These are phyloP conservation scores for Parnassius orleans DNA, from an alignment of 2,888 invertebrate genomes.

Conservation along the genomic window DNA sequence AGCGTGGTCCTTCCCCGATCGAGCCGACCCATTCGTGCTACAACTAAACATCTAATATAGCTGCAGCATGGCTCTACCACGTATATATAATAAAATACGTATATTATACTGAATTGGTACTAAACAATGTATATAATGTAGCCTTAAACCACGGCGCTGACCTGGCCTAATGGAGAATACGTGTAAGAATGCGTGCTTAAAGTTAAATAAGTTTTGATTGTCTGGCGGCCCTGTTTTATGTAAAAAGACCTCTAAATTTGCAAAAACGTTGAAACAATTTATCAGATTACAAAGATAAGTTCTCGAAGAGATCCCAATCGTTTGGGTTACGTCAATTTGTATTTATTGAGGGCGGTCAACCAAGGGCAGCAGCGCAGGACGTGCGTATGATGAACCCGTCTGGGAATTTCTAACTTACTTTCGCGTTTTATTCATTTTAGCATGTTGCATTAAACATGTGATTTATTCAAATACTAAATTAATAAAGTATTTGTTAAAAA, in stretches of 20 bases:
- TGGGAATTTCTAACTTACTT: constrained; percentile 13
- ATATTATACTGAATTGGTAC: no score
- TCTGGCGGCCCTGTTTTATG: constrained; percentile 5
- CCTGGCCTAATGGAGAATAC: constrained; percentile 16
- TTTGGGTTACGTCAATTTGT: constrained; percentile 22
- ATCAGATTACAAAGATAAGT: constrained; percentile 21
- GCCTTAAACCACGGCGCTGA: no score
- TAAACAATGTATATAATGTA: no score
- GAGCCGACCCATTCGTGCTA: no score
- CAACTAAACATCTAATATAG: no score
- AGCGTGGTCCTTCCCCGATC: no score
- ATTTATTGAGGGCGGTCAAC: constrained; percentile 23
- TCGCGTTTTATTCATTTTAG: no score
- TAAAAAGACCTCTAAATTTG: constrained; percentile 12
- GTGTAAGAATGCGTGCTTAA: constrained; percentile 18
- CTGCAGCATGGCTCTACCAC: no score
- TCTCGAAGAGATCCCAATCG: constrained; percentile 23
- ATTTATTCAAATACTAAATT: no score
- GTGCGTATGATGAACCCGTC: constrained; percentile 22
- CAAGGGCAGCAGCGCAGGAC: constrained; percentile 22
- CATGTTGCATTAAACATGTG: no score
- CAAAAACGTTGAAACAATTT: constrained; percentile 21
- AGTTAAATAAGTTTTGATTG: constrained; percentile 16
- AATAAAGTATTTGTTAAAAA: no score
- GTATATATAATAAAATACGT: no score